A percentile compares a stretch with the other conserved stretches of the same genome.
These are phyloP conservation scores for Euleptes europaea DNA, from an alignment of 2,113 vertebrate species.

Conservation along the genomic window DNA sequence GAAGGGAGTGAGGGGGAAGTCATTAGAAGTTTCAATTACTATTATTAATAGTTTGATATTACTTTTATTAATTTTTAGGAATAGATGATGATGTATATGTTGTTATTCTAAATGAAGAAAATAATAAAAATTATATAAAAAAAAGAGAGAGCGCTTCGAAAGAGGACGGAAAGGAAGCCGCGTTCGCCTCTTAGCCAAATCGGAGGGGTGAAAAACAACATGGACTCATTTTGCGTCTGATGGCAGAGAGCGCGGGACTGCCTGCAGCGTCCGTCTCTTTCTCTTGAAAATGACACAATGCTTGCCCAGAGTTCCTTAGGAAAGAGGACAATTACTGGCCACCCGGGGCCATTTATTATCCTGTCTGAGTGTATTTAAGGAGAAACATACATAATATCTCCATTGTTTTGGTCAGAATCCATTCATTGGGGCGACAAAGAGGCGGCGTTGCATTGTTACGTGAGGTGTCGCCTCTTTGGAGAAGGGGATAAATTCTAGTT, in stretches of 20 bases:
- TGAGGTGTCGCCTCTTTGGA: neutral
- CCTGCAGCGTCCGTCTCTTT: neutral
- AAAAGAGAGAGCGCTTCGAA: too few species aligned
- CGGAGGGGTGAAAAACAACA: neutral
- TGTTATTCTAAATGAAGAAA: too few species aligned
- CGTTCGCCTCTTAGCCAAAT: neutral
- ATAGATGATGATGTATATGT: too few species aligned
- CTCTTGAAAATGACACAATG: neutral
- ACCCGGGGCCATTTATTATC: slow-evolving; percentile 9
- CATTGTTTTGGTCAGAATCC: neutral
- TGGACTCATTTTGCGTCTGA: neutral
- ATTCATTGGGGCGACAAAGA: neutral
- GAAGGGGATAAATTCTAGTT: neutral
- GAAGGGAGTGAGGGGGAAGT: too few species aligned
- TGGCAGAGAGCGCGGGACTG: neutral
- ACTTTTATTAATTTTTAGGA: too few species aligned
- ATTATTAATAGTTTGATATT: too few species aligned
- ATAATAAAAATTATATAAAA: too few species aligned
- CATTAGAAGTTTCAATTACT: too few species aligned
- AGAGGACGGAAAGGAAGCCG: neutral
- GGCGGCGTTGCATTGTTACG: neutral
- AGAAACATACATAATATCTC: neutral
- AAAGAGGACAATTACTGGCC: slow-evolving; percentile 14
- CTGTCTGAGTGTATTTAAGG: slow-evolving; percentile 1
- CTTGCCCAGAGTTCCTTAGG: neutral